These are phyloP conservation scores for Gila robusta DNA, from an alignment of 2,797 vertebrate species.

Conservation along the genomic window DNA sequence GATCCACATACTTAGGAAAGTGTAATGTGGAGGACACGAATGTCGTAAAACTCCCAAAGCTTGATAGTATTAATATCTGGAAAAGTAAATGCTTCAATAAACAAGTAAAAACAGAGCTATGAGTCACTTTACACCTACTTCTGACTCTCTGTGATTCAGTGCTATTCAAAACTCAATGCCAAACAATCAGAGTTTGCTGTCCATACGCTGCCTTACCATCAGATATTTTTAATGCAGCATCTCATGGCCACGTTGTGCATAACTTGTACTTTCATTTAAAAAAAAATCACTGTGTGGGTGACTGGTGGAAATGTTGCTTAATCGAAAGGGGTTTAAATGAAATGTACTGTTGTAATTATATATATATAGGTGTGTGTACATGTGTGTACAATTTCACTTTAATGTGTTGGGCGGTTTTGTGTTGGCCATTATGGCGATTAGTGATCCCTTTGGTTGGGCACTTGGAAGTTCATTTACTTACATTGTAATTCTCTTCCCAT, in stretches of 20 bases:
- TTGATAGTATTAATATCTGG: slow-evolving; percentile 36
- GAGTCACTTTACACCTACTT: slow-evolving; percentile 66
- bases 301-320: not conserved
- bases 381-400: not conserved
- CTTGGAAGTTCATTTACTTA: too few species aligned
- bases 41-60: slow-evolving; percentile 34
- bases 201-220: slow-evolving; percentile 22
- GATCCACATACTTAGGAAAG: not conserved
- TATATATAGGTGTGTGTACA: too few species aligned
- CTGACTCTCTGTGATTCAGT: slow-evolving; percentile 55
- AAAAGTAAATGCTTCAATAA: slow-evolving; percentile 55
- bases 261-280: slow-evolving; percentile 25
- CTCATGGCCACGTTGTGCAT: slow-evolving; percentile 23
- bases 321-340: not conserved
- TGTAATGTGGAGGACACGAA: slow-evolving; percentile 39
- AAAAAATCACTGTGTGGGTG: slow-evolving; percentile 17
- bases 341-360: not conserved
- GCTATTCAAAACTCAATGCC: slow-evolving; percentile 55
- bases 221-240: slow-evolving; percentile 40
- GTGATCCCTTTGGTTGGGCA: too few species aligned
- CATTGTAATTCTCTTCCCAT: too few species aligned
- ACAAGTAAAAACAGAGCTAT: slow-evolving; percentile 41
- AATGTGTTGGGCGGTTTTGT: not conserved
- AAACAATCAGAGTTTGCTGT: slow-evolving; percentile 52
- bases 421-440: too few species aligned